phyloP scores from a whole-genome alignment of 2,113 vertebrate genomes.

The Cinclus cinclus region DNA sequence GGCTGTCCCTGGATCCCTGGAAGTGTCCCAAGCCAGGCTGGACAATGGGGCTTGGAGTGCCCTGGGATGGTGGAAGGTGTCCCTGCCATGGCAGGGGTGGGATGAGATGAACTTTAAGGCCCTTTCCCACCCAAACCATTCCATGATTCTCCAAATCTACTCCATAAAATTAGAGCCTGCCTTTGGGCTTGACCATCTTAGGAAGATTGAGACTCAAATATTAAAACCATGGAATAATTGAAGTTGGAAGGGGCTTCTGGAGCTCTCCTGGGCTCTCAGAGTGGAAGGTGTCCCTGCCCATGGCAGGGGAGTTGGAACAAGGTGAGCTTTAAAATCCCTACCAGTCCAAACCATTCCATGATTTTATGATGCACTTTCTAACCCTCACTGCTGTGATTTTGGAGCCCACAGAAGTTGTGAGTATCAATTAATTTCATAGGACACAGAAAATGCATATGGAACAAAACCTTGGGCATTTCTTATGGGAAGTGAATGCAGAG shows the following conservation, averaged over 20 bases:
- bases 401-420: background rate
- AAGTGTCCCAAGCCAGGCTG: accelerated
- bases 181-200: no score
- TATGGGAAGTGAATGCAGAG: background rate
- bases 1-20: background rate
- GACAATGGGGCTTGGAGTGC: accelerated
- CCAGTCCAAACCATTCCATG: background rate
- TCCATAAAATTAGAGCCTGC: no score
- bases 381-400: background rate
- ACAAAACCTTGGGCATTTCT: background rate
- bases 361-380: accelerated
- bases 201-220: no score
- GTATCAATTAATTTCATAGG: background rate
- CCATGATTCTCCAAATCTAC: no score
- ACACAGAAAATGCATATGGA: accelerated
- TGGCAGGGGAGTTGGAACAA: accelerated
- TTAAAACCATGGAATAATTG: no score
- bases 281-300: background rate
- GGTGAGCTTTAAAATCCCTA: background rate
- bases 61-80: accelerated
- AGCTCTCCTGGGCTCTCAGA: no score
- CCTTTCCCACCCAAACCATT: no score
- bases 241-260: no score
- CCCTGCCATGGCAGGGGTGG: background rate
- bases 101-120: no score